Percentiles rank a stretch among this genome's conserved stretches.
Conservation (phyloP, 2,113 vertebrate species). For the Mormyrus iriodes region DNA sequence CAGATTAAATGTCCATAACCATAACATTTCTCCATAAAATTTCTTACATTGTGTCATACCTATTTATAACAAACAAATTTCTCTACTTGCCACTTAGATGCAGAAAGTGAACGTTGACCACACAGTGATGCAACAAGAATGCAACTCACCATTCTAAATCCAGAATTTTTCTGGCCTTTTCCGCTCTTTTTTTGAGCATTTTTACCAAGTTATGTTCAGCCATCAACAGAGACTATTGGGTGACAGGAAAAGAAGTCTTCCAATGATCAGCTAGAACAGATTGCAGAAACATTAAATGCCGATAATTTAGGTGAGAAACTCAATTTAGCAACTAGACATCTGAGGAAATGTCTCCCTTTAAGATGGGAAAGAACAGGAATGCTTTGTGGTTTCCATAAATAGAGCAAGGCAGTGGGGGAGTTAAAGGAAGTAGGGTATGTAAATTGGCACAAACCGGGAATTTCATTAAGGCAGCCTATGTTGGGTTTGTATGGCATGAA, state of each 20-base stretch:
- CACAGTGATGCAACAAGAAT: slow-evolving; percentile 15
- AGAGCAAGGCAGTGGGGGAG: slow-evolving; percentile 7
- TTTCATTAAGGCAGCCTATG: slow-evolving; percentile 1
- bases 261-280: neutral
- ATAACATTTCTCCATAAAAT: slow-evolving; percentile 3
- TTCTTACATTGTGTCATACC: neutral
- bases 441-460: slow-evolving; percentile 18
- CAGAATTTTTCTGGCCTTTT: neutral
- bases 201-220: neutral
- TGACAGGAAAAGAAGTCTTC: neutral
- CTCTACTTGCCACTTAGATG: neutral
- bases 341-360: slow-evolving; percentile 21
- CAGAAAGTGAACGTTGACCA: slow-evolving; percentile 6
- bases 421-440: slow-evolving; percentile 16
- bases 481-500: neutral
- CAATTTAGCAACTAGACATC: slow-evolving; percentile 10
- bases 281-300: neutral
- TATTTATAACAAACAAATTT: slow-evolving; percentile 10
- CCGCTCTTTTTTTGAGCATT: neutral
- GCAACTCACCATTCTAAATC: neutral
- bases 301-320: neutral
- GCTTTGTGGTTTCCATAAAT: slow-evolving; percentile 27
- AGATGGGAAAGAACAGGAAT: slow-evolving; percentile 13
- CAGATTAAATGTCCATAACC: neutral
- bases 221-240: neutral